A percentile compares a stretch with the other conserved stretches of the same genome.
Conservation (phyloP, 2,797 vertebrate species). For the Coilia nasus region DNA sequence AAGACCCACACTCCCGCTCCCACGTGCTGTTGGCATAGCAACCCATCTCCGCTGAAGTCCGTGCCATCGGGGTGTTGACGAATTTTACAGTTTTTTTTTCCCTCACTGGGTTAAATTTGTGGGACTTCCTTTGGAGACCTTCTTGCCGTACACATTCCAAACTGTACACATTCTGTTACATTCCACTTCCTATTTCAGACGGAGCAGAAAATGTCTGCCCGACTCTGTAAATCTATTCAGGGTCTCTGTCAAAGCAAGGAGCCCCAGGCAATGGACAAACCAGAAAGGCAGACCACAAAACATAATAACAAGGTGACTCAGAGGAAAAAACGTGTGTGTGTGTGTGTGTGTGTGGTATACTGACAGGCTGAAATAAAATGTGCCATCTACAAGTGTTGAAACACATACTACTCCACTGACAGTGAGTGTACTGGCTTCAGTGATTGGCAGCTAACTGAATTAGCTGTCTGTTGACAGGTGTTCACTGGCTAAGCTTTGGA, state of each 20-base stretch:
- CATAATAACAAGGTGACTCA: slow-evolving; percentile 15
- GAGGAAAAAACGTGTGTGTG: slow-evolving; percentile 4
- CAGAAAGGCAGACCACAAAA: slow-evolving; percentile 16
- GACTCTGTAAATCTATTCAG: slow-evolving; percentile 1
- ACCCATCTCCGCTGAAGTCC: not conserved
- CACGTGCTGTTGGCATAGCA: slow-evolving; percentile 18
- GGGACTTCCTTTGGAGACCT: not conserved
- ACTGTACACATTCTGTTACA: not conserved
- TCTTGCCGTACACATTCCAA: not conserved
- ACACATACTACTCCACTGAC: not conserved
- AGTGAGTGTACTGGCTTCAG: not conserved
- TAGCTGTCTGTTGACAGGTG: slow-evolving; percentile 6
- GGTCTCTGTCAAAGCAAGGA: not conserved
- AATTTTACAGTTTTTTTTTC: not conserved
- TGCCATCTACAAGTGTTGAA: not conserved
- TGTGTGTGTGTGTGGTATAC: not conserved
- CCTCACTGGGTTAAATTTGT: not conserved
- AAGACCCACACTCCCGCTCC: slow-evolving; percentile 37
- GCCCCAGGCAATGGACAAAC: slow-evolving; percentile 1
- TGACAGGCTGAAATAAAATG: not conserved
- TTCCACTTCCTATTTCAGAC: not conserved
- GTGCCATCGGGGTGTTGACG: not conserved
- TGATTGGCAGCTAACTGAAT: not conserved
- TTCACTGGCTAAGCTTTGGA: not conserved
- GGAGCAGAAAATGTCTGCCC: not conserved